Evolutionary conservation across 1,140 invertebrate genomes (phyloP).

Genomic region (Stenopsyche tienmushanensis): DNA sequence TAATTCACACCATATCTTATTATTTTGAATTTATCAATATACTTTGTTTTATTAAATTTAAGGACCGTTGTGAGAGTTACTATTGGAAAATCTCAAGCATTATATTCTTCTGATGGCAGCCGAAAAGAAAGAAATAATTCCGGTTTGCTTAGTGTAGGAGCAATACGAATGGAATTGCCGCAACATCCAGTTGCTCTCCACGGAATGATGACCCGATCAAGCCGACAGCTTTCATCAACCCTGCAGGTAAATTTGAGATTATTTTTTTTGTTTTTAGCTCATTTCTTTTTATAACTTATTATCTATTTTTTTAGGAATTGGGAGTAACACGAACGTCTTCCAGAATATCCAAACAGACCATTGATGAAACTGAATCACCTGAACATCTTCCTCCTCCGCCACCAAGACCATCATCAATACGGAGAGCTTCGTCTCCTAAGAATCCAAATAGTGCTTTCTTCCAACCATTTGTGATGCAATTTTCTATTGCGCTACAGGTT

Average conservation of each 20-base stretch:
- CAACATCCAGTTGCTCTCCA: conserved; percentile 95
- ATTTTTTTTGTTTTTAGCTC: background rate
- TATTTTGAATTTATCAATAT: conserved; percentile 1
- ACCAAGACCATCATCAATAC: conserved; percentile 47
- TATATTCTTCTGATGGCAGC: conserved; percentile 82
- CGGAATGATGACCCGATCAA: conserved; percentile 94
- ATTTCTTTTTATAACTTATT: background rate
- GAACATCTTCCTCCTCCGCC: conserved; percentile 47
- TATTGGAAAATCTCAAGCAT: conserved; percentile 86
- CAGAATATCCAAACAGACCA: conserved; percentile 63
- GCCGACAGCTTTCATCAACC: conserved; percentile 89
- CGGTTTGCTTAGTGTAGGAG: conserved; percentile 82
- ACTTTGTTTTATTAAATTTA: conserved; percentile 18
- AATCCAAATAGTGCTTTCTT: conserved; percentile 52
- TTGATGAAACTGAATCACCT: conserved; percentile 57
- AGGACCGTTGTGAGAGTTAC: conserved; percentile 92
- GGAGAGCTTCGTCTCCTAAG: conserved; percentile 42
- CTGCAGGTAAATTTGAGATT: conserved; percentile 61
- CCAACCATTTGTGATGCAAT: conserved; percentile 84
- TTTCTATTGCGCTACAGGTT: conserved; percentile 75
- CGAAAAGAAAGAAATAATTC: conserved; percentile 77
- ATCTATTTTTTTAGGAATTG: conserved; percentile 59
- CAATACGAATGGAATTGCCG: conserved; percentile 91
- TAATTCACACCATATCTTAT: background rate
- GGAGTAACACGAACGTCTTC: conserved; percentile 76